Base-by-base conservation (phyloP, 2,113 vertebrate species). In the Lepus americanus region DNA sequence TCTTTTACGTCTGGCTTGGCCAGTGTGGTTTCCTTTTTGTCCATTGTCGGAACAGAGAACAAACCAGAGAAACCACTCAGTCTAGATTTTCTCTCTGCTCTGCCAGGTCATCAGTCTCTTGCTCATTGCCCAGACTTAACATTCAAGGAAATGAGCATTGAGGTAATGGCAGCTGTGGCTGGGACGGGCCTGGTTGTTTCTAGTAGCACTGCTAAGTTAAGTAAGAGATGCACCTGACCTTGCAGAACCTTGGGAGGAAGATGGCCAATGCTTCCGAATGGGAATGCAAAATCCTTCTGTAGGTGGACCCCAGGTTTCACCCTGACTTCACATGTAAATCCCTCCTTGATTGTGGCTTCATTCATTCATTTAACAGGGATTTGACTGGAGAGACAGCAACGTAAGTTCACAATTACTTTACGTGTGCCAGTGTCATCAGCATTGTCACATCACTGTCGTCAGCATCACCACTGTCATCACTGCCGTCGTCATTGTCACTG, bases 91-190 rank as follows among this genome's bases (percentile, higher is more conserved):
- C 66, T 55, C 49, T 79, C 76, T 87, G 70, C 53, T 69, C 0
- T 33, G 14, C 49, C 94, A n/a, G 3, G 33, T 74, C 80, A 39
- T 94, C 64, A 1, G 66, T 61, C 66, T 80, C 70, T 85, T 70
- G 25, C 55, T 84, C 80, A 61, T 3, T 49, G 44, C 80, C 55
- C 70, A 31, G n/a, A 74, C 3, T 39, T 92, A 8, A 72, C 1
- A 49, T 36, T 74, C 8, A 77, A 76, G 63, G 93, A 95, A 81
- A 95, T 44, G 49, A 92, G 49, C 33, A 19, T 67, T 86, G 63
- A 27, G 69, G 39, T 44, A 36, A 63, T 51, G 55, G 31, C 95
- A 77, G 73, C 69, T 74, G 53, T 19, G 44, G n/a, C 79, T 49
- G 6, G 55, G 64, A 36, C 31, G 63, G 22, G 17, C 72, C 73